A percentile compares a stretch with the other conserved stretches of the same genome.
Evolutionary conservation across 2,113 vertebrate species (phyloP).

Genomic region (Anas platyrhynchos): DNA sequence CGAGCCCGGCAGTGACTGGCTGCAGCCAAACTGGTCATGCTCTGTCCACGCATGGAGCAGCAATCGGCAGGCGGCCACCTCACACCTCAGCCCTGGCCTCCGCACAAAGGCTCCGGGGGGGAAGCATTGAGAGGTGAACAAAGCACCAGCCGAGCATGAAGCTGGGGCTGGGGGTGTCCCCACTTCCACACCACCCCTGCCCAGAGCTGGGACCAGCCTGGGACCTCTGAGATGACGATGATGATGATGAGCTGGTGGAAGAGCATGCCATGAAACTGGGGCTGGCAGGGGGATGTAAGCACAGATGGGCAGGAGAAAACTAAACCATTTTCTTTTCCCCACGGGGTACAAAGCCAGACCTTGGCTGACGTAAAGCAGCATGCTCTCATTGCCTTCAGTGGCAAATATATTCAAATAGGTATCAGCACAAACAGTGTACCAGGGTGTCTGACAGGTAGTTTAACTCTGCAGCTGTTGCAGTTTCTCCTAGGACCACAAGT

Average conservation of each 20-base stretch:
- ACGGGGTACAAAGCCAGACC: neutral
- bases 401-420: neutral
- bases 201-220: neutral
- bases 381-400: neutral
- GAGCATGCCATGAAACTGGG: neutral
- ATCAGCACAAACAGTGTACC: neutral
- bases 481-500: neutral
- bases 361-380: neutral
- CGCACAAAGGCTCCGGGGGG: conserved; percentile 72
- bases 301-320: neutral
- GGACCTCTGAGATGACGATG: neutral
- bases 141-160: conserved; percentile 82
- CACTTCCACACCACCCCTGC: neutral
- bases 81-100: conserved; percentile 70
- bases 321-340: neutral
- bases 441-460: neutral
- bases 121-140: conserved; percentile 74
- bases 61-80: conserved; percentile 73
- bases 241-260: neutral
- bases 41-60: conserved; percentile 75
- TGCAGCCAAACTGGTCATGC: conserved; percentile 80
- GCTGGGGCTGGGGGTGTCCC: conserved; percentile 68
- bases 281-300: neutral
- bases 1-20: conserved; percentile 77
- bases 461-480: neutral